Base-by-base conservation (phyloP, 35 echinoderm and acorn worm species). In the Apostichopus japonicus region DNA sequence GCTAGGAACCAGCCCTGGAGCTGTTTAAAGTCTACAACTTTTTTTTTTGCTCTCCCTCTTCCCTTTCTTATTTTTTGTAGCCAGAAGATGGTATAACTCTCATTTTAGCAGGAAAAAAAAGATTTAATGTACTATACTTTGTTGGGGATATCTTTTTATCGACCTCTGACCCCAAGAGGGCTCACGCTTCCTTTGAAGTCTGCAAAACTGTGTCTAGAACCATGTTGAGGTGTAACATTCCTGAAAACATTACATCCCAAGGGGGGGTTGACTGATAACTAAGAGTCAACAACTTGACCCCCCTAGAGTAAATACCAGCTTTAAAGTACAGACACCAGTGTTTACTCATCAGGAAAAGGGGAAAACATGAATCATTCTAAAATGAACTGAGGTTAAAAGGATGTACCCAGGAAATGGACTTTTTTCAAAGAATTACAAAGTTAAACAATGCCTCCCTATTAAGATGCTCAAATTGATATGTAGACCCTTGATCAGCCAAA, bases 111-210 rank as follows among this genome's bases (percentile, higher is more conserved):
- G 71, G 71, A 75, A n/a, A 75, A 23, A 75, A 75, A 75, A 61
- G 71, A 75, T 75, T 75, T 75, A 75, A 75, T 75, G 71, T 75
- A 75, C 71, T 75, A 19, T 75, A 75, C n/a, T 61, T 75, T 21
- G 71, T 75, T 75, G 33, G 17, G 15, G 7, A 73, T 75, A 75
- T 75, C 71, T 19, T 75, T 75, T 7, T 75, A 19, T 75, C 22
- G 14, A 75, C 71, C 71, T 75, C 5, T 75, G 17, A 75, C 71
- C 17, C 21, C 16, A 75, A 75, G n/a, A 15, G 13, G 17, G 17
- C n/a, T 23, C 7, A 1, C 17, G 6, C n/a, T 7, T 19, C 71
- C 22, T 75, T 75, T 19, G 21, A 23, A 23, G 17, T 19, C 71
- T 19, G 71, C 71, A 21, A 19, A 23, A 23, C 22, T 75, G 71